Percentiles rank a stretch among this genome's conserved stretches.
phyloP scores from a whole-genome alignment of 1,140 invertebrate genomes.

The Drosophila pseudoobscura region DNA sequence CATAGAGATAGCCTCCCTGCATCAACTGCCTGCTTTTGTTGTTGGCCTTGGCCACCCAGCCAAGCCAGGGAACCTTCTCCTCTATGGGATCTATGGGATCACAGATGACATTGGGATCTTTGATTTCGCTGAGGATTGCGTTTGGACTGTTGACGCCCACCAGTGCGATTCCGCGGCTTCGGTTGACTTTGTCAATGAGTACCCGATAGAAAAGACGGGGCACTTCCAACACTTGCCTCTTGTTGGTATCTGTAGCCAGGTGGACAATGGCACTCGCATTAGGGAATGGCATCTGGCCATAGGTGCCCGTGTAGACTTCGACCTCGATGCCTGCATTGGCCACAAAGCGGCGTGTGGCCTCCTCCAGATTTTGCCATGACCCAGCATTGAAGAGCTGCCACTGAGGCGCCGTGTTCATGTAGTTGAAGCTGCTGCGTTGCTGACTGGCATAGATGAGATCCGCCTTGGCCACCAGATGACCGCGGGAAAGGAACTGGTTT shows the following conservation, averaged over 20 bases:
- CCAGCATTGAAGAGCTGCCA: slow-evolving; percentile 87
- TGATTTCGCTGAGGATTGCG: slow-evolving; percentile 60
- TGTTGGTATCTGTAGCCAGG: slow-evolving; percentile 81
- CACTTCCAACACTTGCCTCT: slow-evolving; percentile 82
- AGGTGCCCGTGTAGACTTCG: slow-evolving; percentile 85
- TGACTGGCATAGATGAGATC: slow-evolving; percentile 87
- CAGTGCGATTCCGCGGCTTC: slow-evolving; percentile 84
- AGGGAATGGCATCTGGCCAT: slow-evolving; percentile 84
- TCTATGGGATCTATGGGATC: slow-evolving; percentile 82
- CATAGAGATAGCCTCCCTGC: slow-evolving; percentile 86
- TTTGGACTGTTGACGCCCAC: slow-evolving; percentile 86
- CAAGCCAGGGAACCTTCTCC: slow-evolving; percentile 83
- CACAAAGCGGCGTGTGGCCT: slow-evolving; percentile 82
- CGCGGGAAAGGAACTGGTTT: slow-evolving; percentile 73
- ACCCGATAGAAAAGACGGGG: slow-evolving; percentile 86
- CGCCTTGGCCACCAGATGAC: slow-evolving; percentile 87
- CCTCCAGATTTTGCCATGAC: slow-evolving; percentile 85
- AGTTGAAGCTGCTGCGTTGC: slow-evolving; percentile 87
- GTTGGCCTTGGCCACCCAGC: slow-evolving; percentile 83
- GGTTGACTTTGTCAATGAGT: slow-evolving; percentile 77
- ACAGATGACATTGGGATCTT: slow-evolving; percentile 84
- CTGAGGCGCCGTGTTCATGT: slow-evolving; percentile 86
- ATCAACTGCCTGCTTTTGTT: slow-evolving; percentile 82
- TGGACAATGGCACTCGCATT: slow-evolving; percentile 67
- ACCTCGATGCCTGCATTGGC: slow-evolving; percentile 70